A percentile compares a stretch with the other conserved stretches of the same genome.
Evolutionary conservation across 2,888 invertebrate genomes (phyloP).

Genomic region (Lasiommata megera): DNA sequence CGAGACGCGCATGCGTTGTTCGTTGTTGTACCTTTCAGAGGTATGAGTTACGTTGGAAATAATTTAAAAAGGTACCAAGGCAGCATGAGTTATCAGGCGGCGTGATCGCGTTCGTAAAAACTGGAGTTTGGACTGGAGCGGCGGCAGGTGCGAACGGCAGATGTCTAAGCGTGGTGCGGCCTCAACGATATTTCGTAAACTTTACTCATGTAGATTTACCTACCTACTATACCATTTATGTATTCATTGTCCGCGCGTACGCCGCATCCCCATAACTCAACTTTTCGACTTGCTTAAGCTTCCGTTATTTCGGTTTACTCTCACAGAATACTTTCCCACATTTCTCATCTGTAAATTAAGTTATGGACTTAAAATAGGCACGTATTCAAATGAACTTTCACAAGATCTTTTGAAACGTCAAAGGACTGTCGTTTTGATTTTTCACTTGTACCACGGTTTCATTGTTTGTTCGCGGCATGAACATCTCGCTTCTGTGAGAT

Average conservation of each 20-base stretch:
- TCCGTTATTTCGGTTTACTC: neutral
- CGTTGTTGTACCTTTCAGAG: conserved; percentile 36
- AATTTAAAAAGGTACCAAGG: conserved; percentile 41
- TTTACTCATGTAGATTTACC: conserved; percentile 21
- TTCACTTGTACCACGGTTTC: neutral
- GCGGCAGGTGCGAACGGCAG: conserved; percentile 59
- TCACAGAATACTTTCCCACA: neutral
- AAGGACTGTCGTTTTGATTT: neutral
- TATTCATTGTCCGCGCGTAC: conserved; percentile 3
- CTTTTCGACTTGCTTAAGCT: neutral
- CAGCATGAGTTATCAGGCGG: conserved; percentile 40
- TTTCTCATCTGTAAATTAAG: neutral
- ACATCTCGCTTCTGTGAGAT: no score
- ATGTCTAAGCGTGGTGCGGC: conserved; percentile 42
- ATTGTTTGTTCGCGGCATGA: neutral
- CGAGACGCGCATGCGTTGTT: conserved; percentile 25
- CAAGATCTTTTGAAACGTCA: conserved; percentile 3
- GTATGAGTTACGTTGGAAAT: conserved; percentile 40
- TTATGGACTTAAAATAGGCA: conserved; percentile 1
- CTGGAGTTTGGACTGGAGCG: conserved; percentile 38
- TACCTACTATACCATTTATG: neutral
- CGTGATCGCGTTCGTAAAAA: conserved; percentile 50
- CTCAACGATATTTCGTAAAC: conserved; percentile 44
- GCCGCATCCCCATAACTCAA: conserved; percentile 8
- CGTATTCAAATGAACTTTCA: conserved; percentile 9